phyloP scores from a whole-genome alignment of 2,888 invertebrate genomes.

The Zootermopsis nevadensis region DNA sequence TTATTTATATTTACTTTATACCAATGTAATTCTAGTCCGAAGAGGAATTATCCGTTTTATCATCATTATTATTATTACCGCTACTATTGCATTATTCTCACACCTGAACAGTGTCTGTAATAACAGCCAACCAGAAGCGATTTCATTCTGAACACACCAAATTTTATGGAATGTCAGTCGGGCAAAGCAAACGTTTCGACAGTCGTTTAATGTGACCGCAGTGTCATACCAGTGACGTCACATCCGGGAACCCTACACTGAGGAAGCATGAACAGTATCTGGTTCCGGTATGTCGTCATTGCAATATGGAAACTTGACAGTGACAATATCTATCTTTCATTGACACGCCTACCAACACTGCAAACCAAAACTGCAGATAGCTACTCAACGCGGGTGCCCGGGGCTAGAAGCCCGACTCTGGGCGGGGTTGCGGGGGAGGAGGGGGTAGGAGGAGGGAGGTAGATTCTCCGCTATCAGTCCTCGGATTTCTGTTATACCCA shows the following conservation, averaged over 20 bases:
- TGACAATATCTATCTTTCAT: constrained; percentile 7
- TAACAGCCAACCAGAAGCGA: too few relatives aligned
- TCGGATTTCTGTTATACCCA: background rate
- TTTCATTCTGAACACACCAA: background rate
- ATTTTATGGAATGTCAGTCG: background rate
- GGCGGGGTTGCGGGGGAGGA: background rate
- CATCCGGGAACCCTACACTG: background rate
- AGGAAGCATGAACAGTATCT: constrained; percentile 1
- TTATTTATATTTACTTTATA: too few relatives aligned
- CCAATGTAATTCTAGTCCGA: too few relatives aligned
- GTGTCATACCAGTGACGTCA: background rate
- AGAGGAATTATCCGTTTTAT: too few relatives aligned
- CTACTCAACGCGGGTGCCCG: background rate
- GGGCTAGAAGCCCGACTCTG: background rate
- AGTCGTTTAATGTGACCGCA: background rate
- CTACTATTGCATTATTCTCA: too few relatives aligned
- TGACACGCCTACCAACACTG: constrained; percentile 9
- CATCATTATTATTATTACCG: too few relatives aligned
- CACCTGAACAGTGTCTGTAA: too few relatives aligned
- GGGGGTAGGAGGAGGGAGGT: background rate
- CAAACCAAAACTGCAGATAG: background rate
- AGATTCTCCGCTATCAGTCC: background rate
- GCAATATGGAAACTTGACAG: background rate
- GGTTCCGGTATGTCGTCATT: background rate
- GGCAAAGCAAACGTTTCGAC: background rate